phyloP scores from a whole-genome alignment of 2,113 vertebrate genomes.

The Xenopus laevis region DNA sequence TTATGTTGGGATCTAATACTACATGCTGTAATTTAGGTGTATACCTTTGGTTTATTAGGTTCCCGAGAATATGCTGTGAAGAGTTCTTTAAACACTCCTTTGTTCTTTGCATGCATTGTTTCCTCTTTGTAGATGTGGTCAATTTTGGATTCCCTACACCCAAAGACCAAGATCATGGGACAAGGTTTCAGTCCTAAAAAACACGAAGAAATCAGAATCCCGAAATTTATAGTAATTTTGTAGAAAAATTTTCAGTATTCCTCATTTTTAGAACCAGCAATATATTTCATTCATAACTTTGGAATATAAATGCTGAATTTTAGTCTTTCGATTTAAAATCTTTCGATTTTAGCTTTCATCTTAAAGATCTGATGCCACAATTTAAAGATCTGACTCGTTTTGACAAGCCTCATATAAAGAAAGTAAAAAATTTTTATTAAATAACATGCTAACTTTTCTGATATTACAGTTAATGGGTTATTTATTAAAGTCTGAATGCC shows the following conservation, averaged over 20 bases:
- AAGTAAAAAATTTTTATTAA: too few relatives aligned
- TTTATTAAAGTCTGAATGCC: too few relatives aligned
- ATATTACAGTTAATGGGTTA: too few relatives aligned
- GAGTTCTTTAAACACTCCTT: constrained; percentile 88
- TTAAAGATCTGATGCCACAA: too few relatives aligned
- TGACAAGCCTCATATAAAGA: too few relatives aligned
- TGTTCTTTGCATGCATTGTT: constrained; percentile 85
- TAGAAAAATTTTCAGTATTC: background rate
- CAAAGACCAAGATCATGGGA: constrained; percentile 93
- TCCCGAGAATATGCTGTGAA: constrained; percentile 93
- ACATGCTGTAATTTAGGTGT: background rate
- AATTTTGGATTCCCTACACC: constrained; percentile 89
- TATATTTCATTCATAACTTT: too few relatives aligned
- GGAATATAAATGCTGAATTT: too few relatives aligned
- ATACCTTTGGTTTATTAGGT: constrained; percentile 95
- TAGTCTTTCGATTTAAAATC: too few relatives aligned
- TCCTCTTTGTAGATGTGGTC: constrained; percentile 97
- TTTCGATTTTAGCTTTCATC: too few relatives aligned
- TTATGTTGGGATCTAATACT: too few relatives aligned
- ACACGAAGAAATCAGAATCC: background rate
- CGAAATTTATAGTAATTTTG: background rate
- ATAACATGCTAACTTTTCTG: too few relatives aligned
- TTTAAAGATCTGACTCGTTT: too few relatives aligned
- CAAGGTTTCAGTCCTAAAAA: constrained; percentile 77
- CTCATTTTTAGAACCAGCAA: background rate